A percentile compares a stretch with the other conserved stretches of the same genome.
Conservation (phyloP, 2,888 invertebrate genomes). For the Leucoma salicis region DNA sequence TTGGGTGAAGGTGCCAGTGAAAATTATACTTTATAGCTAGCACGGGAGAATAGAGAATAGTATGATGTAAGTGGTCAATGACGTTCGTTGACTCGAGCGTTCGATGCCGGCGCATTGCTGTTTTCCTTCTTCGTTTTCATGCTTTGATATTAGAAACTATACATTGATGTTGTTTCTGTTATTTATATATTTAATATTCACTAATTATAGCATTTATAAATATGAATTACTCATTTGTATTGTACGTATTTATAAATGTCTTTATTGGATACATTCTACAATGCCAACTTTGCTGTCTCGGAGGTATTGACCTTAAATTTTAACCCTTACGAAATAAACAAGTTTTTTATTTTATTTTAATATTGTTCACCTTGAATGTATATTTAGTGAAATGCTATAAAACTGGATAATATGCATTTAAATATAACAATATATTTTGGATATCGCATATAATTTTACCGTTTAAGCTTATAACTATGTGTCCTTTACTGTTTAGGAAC, state of each 20-base stretch:
- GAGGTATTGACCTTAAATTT: conserved; percentile 18
- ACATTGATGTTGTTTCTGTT: conserved; percentile 58
- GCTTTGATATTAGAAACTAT: conserved; percentile 79
- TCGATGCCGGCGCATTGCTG: conserved; percentile 78
- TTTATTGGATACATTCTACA: neutral
- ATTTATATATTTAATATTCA: conserved; percentile 22
- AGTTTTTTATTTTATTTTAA: conserved; percentile 24
- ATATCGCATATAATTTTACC: too few species aligned
- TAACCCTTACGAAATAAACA: conserved; percentile 22
- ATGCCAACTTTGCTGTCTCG: neutral
- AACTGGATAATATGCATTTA: neutral
- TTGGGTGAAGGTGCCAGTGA: conserved; percentile 41
- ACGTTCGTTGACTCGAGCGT: conserved; percentile 81
- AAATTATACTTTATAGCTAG: conserved; percentile 47
- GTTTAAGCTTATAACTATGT: too few species aligned
- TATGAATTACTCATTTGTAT: neutral
- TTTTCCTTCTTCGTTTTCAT: conserved; percentile 82
- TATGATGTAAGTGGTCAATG: conserved; percentile 59
- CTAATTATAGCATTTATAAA: neutral
- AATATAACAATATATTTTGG: neutral
- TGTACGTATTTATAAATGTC: neutral
- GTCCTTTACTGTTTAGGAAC: too few species aligned
- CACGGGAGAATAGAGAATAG: conserved; percentile 38
- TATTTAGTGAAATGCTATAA: conserved; percentile 15
- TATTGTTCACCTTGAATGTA: conserved; percentile 32